phyloP scores from a whole-genome alignment of 2,797 vertebrate species.

The Ctenochaetus hawaiiensis region DNA sequence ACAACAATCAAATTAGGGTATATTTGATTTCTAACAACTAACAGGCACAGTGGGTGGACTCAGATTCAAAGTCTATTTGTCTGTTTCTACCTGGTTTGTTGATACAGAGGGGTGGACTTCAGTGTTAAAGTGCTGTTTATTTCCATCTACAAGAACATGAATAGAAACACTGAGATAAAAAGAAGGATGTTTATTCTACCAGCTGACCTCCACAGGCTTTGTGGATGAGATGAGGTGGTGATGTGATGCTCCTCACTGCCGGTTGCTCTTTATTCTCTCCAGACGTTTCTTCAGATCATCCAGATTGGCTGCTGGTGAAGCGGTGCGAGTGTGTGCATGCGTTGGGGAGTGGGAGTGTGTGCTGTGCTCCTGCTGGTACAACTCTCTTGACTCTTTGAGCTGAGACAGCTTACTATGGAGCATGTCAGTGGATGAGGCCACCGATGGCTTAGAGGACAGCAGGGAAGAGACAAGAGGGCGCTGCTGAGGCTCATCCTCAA shows the following conservation, averaged over 20 bases:
- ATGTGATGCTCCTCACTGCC: slow-evolving; percentile 83
- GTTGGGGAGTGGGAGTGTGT: slow-evolving; percentile 84
- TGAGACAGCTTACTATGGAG: slow-evolving; percentile 98
- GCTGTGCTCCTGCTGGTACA: slow-evolving; percentile 92
- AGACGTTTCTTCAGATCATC: slow-evolving; percentile 99
- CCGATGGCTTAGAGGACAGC: slow-evolving; percentile 91
- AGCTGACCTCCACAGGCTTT: slow-evolving; percentile 13
- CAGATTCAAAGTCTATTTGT: slow-evolving; percentile 32
- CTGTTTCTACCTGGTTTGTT: slow-evolving; percentile 30
- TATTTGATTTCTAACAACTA: slow-evolving; percentile 35
- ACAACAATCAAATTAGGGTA: slow-evolving; percentile 26
- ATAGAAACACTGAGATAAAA: slow-evolving; percentile 30
- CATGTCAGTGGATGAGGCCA: slow-evolving; percentile 98
- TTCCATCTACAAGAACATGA: slow-evolving; percentile 39
- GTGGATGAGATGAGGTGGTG: slow-evolving; percentile 7
- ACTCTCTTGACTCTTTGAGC: slow-evolving; percentile 94
- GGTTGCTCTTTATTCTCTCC: slow-evolving; percentile 99
- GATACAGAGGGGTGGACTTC: slow-evolving; percentile 2
- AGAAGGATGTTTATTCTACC: slow-evolving; percentile 26
- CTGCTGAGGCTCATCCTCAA: slow-evolving; percentile 81
- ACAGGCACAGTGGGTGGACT: slow-evolving; percentile 74
- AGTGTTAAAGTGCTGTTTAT: slow-evolving; percentile 36
- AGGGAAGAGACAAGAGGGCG: slow-evolving; percentile 89
- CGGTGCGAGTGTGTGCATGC: slow-evolving; percentile 83
- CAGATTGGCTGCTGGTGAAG: slow-evolving; percentile 92